Evolutionary conservation across 2,888 invertebrate genomes (phyloP).

Genomic region (Heteropelma amictum): DNA sequence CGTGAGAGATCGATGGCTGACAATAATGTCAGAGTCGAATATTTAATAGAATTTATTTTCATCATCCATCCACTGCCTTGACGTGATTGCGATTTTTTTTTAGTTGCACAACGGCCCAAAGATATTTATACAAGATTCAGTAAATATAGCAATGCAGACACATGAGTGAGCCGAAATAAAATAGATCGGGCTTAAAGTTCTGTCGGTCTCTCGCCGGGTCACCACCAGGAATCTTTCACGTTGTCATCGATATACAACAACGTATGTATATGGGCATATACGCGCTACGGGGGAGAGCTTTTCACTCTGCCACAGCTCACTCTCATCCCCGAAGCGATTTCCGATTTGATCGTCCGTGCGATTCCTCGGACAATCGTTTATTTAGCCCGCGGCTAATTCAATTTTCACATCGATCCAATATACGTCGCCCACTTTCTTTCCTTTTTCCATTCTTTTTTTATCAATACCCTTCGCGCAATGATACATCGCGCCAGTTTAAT

Average conservation of each 20-base stretch:
- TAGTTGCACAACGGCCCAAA: not conserved
- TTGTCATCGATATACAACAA: slow-evolving; percentile 27
- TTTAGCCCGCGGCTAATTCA: slow-evolving; percentile 55
- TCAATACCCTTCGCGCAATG: slow-evolving; percentile 13
- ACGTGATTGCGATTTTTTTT: not conserved
- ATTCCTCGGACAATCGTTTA: slow-evolving; percentile 53
- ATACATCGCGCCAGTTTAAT: not conserved
- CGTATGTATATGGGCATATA: too few species aligned
- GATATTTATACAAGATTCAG: slow-evolving; percentile 1
- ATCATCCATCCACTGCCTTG: not conserved
- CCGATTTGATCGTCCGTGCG: slow-evolving; percentile 35
- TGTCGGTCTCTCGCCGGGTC: slow-evolving; percentile 9
- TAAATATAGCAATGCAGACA: slow-evolving; percentile 5
- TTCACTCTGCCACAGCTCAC: slow-evolving; percentile 17
- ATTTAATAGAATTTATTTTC: not conserved
- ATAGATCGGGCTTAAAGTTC: slow-evolving; percentile 3
- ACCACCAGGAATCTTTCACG: slow-evolving; percentile 19
- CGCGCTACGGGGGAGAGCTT: not conserved
- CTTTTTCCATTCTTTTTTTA: too few species aligned
- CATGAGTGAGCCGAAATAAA: not conserved
- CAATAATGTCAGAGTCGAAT: not conserved
- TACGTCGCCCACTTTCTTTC: slow-evolving; percentile 24
- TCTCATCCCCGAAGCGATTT: slow-evolving; percentile 50
- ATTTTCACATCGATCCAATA: slow-evolving; percentile 51
- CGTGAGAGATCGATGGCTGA: too few species aligned